Percentiles rank a stretch among this genome's conserved stretches.
These are phyloP conservation scores for Pachycephus smyrnensis DNA, from an alignment of 2,888 invertebrate genomes.

Conservation along the genomic window DNA sequence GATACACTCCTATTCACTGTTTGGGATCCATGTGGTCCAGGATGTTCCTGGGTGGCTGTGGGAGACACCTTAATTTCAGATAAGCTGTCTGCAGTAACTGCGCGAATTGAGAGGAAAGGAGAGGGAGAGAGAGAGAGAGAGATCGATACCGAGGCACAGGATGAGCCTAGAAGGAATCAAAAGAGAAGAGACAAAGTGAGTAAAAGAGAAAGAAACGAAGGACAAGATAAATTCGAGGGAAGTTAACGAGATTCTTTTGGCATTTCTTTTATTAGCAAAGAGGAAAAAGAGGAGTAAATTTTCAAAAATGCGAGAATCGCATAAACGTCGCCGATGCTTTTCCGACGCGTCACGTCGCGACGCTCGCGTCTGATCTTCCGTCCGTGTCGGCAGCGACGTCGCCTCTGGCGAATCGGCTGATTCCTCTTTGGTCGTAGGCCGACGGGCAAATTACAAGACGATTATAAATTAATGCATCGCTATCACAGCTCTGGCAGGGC, in stretches of 20 bases:
- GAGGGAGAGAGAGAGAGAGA: background rate
- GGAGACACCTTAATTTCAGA: too few relatives aligned
- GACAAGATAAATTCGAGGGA: constrained; percentile 1
- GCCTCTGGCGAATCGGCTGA: background rate
- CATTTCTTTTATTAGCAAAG: constrained; percentile 2
- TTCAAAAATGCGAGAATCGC: background rate
- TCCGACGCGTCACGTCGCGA: background rate
- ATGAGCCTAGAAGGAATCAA: too few relatives aligned
- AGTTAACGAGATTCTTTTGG: constrained; percentile 40
- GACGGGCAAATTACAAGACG: constrained; percentile 34
- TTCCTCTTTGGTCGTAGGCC: background rate
- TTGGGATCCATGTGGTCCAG: too few relatives aligned
- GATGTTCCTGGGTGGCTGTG: too few relatives aligned
- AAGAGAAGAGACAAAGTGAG: background rate
- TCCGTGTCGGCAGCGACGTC: constrained; percentile 13
- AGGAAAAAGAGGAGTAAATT: background rate
- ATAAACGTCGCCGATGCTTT: too few relatives aligned
- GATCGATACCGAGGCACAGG: too few relatives aligned
- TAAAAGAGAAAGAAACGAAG: constrained; percentile 2
- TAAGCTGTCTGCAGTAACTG: too few relatives aligned
- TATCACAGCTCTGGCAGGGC: constrained; percentile 39
- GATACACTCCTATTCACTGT: too few relatives aligned
- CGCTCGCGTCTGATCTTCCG: too few relatives aligned
- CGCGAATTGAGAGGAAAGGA: constrained; percentile 13
- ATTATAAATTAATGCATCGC: constrained; percentile 51